Percentiles rank a stretch among this genome's conserved stretches.
phyloP scores from a whole-genome alignment of 1,140 invertebrate genomes.

The Hycleus phaleratus region DNA sequence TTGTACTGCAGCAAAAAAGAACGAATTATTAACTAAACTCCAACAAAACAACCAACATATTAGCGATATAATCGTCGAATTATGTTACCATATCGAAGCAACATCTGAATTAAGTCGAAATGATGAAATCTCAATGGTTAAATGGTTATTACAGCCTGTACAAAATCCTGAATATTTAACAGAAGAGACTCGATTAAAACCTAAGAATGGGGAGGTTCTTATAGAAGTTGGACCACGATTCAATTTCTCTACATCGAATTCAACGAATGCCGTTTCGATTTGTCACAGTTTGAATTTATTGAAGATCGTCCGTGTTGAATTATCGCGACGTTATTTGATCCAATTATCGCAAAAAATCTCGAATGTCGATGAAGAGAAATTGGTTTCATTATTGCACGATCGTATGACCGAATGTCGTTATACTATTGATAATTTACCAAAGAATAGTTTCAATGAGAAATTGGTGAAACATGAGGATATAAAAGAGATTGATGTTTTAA shows the following conservation, averaged over 20 bases:
- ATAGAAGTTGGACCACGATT: constrained; percentile 81
- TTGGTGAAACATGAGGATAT: constrained; percentile 44
- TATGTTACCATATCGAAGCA: constrained; percentile 71
- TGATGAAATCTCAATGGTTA: constrained; percentile 49
- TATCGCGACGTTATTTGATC: constrained; percentile 67
- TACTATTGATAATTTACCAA: constrained; percentile 61
- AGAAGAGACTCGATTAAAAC: constrained; percentile 32
- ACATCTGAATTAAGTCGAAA: constrained; percentile 45
- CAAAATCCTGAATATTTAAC: constrained; percentile 49
- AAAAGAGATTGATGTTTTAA: constrained; percentile 65
- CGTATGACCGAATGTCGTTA: constrained; percentile 72
- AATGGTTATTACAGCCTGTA: constrained; percentile 64
- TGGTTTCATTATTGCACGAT: constrained; percentile 66
- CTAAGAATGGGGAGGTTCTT: constrained; percentile 45
- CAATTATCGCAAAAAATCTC: constrained; percentile 41
- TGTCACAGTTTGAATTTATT: constrained; percentile 72
- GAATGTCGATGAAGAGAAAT: constrained; percentile 38
- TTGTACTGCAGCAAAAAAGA: constrained; percentile 31
- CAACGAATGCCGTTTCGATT: constrained; percentile 91
- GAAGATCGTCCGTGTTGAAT: constrained; percentile 71
- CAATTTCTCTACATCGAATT: constrained; percentile 91
- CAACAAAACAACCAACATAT: constrained; percentile 23
- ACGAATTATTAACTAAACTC: constrained; percentile 32
- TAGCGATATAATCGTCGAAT: constrained; percentile 55
- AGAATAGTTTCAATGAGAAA: constrained; percentile 61